Evolutionary conservation across 2,888 invertebrate genomes (phyloP).

Genomic region (Trachelus tabidus): DNA sequence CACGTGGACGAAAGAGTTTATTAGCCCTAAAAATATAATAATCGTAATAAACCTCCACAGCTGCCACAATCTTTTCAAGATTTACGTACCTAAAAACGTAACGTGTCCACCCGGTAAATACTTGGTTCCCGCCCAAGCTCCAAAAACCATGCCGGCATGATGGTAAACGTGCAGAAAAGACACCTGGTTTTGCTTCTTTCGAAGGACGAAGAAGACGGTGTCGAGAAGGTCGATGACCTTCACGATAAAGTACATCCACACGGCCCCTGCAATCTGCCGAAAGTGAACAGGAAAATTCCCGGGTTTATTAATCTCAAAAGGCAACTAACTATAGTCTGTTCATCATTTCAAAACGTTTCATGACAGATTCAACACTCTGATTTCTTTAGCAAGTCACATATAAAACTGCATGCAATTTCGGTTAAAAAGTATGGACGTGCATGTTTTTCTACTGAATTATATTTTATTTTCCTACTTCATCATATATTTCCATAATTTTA

Average conservation of each 20-base stretch:
- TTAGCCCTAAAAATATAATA: slow-evolving; percentile 73
- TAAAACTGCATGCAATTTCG: too few relatives aligned
- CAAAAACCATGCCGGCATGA: slow-evolving; percentile 82
- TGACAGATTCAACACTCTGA: too few relatives aligned
- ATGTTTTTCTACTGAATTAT: too few relatives aligned
- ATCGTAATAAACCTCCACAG: slow-evolving; percentile 47
- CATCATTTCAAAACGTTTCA: too few relatives aligned
- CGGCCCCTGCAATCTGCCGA: slow-evolving; percentile 67
- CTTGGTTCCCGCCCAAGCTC: slow-evolving; percentile 73
- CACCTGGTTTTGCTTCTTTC: slow-evolving; percentile 85
- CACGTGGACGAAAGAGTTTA: slow-evolving; percentile 82
- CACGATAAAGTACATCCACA: slow-evolving; percentile 77
- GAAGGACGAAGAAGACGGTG: slow-evolving; percentile 86
- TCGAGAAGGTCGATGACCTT: slow-evolving; percentile 81
- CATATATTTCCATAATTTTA: too few relatives aligned
- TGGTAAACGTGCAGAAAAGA: slow-evolving; percentile 89
- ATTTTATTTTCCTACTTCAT: too few relatives aligned
- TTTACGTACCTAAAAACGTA: slow-evolving; percentile 52
- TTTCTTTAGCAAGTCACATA: too few relatives aligned
- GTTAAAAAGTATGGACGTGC: too few relatives aligned
- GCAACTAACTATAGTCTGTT: neutral
- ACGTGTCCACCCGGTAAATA: slow-evolving; percentile 70
- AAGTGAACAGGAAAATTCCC: neutral
- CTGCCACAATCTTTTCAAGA: slow-evolving; percentile 6
- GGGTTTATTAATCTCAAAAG: neutral